phyloP scores from a whole-genome alignment of 2,113 vertebrate species.

The Pituophis catenifer region DNA sequence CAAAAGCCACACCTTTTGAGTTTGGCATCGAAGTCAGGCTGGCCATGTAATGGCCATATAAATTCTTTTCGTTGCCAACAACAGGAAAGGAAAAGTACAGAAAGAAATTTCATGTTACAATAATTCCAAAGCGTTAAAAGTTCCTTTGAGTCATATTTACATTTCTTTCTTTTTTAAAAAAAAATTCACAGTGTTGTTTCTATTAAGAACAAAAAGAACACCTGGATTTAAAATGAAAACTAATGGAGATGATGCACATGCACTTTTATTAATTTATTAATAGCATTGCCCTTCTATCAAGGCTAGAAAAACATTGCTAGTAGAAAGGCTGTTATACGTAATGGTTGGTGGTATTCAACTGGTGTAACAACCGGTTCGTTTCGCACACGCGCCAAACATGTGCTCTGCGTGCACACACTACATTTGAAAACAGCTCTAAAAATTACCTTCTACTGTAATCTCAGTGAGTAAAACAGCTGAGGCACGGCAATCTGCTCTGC shows the following conservation, averaged over 20 bases:
- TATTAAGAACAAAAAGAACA: constrained; percentile 41
- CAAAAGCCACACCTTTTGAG: constrained; percentile 48
- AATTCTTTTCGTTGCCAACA: constrained; percentile 61
- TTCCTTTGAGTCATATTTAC: constrained; percentile 61
- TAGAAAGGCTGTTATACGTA: constrained; percentile 60
- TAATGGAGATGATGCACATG: constrained; percentile 55
- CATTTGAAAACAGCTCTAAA: too few species aligned
- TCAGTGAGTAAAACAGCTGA: too few species aligned
- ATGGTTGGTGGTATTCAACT: constrained; percentile 16
- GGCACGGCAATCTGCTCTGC: too few species aligned
- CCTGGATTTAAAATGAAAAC: constrained; percentile 52
- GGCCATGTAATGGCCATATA: constrained; percentile 62
- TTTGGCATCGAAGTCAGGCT: constrained; percentile 58
- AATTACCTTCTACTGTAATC: too few species aligned
- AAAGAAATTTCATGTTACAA: constrained; percentile 53
- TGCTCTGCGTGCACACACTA: too few species aligned
- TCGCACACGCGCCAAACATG: too few species aligned
- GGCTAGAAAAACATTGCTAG: constrained; percentile 51
- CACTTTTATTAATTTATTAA: constrained; percentile 48
- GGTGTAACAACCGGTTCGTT: too few species aligned
- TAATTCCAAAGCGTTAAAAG: constrained; percentile 62
- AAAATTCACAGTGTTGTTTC: constrained; percentile 44
- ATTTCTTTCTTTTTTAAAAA: constrained; percentile 16
- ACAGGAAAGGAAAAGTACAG: constrained; percentile 54
- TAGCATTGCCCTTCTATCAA: constrained; percentile 53